These are phyloP conservation scores for Meghimatium bilineatum DNA, from an alignment of 2,888 invertebrate species.

Conservation along the genomic window DNA sequence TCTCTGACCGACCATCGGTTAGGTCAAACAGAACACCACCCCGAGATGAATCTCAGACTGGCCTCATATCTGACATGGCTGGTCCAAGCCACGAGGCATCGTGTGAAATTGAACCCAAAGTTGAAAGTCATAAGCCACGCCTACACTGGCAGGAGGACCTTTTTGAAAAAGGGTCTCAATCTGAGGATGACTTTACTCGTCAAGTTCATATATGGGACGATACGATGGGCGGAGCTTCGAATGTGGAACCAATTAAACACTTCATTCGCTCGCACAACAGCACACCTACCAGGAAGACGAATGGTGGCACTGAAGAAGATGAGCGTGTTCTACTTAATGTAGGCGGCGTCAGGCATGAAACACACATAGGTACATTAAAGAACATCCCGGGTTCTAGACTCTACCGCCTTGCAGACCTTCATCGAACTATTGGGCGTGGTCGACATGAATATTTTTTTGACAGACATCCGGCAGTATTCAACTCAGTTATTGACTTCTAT, in stretches of 20 bases:
- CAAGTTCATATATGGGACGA: constrained; percentile 37
- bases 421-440: constrained; percentile 59
- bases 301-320: constrained; percentile 54
- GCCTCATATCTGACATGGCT: constrained; percentile 18
- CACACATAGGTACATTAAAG: constrained; percentile 71
- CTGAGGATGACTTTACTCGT: not conserved
- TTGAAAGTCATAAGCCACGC: constrained; percentile 44
- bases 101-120: constrained; percentile 2
- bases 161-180: not conserved
- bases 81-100: constrained; percentile 2
- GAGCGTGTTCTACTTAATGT: constrained; percentile 73
- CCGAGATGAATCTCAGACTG: constrained; percentile 24
- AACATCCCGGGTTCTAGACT: constrained; percentile 72
- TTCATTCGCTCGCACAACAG: constrained; percentile 29
- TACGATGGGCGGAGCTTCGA: constrained; percentile 29
- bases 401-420: constrained; percentile 70
- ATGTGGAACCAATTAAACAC: constrained; percentile 21
- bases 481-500: constrained; percentile 75
- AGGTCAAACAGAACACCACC: constrained; percentile 16
- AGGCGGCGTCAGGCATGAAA: constrained; percentile 75
- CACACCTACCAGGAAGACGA: constrained; percentile 18
- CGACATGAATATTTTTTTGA: constrained; percentile 75
- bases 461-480: constrained; percentile 75
- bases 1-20: constrained; percentile 32
- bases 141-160: constrained; percentile 36